Evolutionary conservation across 2,797 vertebrate species (phyloP), one percentile per base, ranked within the genome.

Genomic region (Propithecus deckenii): DNA sequence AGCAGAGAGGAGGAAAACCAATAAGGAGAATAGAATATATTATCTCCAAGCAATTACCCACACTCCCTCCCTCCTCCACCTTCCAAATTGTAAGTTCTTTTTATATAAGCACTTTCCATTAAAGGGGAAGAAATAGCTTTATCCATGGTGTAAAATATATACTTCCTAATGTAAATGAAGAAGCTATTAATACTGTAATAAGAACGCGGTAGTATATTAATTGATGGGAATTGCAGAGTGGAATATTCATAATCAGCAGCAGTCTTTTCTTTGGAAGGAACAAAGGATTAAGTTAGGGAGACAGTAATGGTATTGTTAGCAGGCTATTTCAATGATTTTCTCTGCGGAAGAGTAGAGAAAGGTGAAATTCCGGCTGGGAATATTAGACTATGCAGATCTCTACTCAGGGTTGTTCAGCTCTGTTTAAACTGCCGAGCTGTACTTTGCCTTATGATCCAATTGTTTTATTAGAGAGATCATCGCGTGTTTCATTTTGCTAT

Each of bases 371-470:
- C 97, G 96, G 5, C 89, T 83, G 93, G 83, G 92, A 97, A 41
- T 95, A 96, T 94, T 86, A 95, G 75, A 67, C 96, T 97, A 86
- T 95, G 98, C 94, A 97, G 94, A 96, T 98, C 86, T 92, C 67
- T 72, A 89, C 97, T 96, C 87, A 4, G 78, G 95, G 96, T 95
- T 57, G 32, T 69, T 78, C 5, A 1, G 50, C 95, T 97, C 92
- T 85, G 86, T 98, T 97, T 97, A 96, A 97, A 96, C 75, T 69
- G 69, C 97, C 23, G 7, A 89, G 96, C 98, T 93, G 74, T 89
- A 84, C 95, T 98, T 96, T 97, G 92, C 97, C 97, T 65, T 97
- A 94, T 75, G 93, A 97, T 97, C 96, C 97, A 48, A 78, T 97
- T 97, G 81, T 97, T 98, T 97, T 97, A 90, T 94, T 97, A 96